Conservation (phyloP, 1,140 invertebrate species). For the Harpegnathos saltator region DNA sequence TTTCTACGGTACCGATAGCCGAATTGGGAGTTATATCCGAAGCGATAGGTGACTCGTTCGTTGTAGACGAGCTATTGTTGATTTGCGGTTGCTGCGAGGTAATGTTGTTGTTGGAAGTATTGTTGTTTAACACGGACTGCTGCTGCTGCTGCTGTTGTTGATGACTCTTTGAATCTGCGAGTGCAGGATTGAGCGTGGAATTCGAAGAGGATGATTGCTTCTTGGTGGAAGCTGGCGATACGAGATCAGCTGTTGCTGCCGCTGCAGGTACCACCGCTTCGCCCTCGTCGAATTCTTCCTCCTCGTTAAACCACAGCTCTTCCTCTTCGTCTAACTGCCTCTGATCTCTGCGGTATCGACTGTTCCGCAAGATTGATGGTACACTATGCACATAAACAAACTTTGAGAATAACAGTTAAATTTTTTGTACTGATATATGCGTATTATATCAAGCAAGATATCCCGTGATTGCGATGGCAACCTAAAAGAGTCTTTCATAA, state of each 20-base stretch:
- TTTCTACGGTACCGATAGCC: constrained; percentile 80
- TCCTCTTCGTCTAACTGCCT: constrained; percentile 98
- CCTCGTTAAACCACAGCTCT: constrained; percentile 99
- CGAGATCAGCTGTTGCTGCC: constrained; percentile 83
- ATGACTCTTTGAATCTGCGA: constrained; percentile 80
- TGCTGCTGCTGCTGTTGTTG: constrained; percentile 80
- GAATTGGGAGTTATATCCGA: constrained; percentile 84
- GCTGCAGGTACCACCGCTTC: constrained; percentile 87
- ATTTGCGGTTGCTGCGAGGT: constrained; percentile 80
- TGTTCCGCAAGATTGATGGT: constrained; percentile 92
- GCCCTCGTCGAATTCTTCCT: constrained; percentile 97
- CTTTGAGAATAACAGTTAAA: too few relatives aligned
- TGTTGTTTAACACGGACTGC: constrained; percentile 85
- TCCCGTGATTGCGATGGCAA: too few relatives aligned
- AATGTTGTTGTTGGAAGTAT: constrained; percentile 82
- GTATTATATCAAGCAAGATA: not conserved
- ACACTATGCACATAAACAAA: constrained; percentile 83
- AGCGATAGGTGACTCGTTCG: constrained; percentile 80
- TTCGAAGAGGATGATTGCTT: constrained; percentile 85
- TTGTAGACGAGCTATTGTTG: constrained; percentile 82
- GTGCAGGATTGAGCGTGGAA: constrained; percentile 80
- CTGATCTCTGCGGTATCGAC: constrained; percentile 95
- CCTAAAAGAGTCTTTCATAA: not conserved
- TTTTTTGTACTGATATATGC: constrained; percentile 2
- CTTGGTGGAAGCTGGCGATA: constrained; percentile 79